phyloP scores from a whole-genome alignment of 1,140 invertebrate species.

The Dryas iulia region DNA sequence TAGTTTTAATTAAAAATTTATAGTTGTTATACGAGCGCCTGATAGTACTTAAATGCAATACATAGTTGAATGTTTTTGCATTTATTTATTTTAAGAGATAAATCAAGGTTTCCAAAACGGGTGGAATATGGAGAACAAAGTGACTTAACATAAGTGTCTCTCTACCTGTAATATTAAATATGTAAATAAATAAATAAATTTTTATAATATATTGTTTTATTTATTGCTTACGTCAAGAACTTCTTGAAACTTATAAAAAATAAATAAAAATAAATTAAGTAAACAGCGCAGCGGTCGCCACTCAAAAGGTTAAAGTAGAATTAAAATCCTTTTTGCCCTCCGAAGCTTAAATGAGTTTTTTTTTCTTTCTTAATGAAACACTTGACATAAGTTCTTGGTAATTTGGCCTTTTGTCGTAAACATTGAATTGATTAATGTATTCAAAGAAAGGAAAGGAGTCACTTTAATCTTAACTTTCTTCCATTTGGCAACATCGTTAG shows the following conservation, averaged over 20 bases:
- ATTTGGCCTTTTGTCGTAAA: not conserved
- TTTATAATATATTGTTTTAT: no score
- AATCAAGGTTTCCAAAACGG: no score
- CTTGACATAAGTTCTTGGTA: conserved; percentile 6
- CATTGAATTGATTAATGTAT: not conserved
- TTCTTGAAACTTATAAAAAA: not conserved
- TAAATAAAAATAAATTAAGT: not conserved
- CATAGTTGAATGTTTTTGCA: no score
- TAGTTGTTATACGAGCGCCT: not conserved
- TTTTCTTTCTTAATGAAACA: conserved; percentile 14
- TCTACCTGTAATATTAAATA: no score
- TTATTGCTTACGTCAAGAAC: not conserved
- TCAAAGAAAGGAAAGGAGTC: not conserved
- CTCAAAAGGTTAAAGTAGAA: not conserved
- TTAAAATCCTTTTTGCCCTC: not conserved
- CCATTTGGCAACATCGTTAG: no score
- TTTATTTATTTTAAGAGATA: no score
- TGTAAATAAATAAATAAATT: no score
- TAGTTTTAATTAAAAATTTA: not conserved
- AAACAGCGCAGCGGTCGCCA: not conserved
- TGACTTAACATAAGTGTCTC: no score
- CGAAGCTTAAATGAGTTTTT: conserved; percentile 9
- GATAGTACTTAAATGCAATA: not conserved
- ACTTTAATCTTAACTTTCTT: not conserved
- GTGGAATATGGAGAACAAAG: no score